Evolutionary conservation across 1,140 invertebrate genomes (phyloP).

Genomic region (Rhynchophorus ferrugineus): DNA sequence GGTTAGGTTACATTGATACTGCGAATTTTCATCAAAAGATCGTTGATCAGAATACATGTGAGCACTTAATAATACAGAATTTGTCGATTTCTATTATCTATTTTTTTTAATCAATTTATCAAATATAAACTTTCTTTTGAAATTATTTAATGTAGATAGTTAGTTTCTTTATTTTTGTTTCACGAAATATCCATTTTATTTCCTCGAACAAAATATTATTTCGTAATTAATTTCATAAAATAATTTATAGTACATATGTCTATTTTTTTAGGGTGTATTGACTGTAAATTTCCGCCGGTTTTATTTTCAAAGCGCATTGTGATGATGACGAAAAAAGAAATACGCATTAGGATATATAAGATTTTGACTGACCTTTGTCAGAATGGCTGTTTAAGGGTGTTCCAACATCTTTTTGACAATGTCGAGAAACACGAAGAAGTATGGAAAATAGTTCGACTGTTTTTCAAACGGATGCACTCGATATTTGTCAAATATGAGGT

Average conservation of each 20-base stretch:
- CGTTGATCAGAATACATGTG: too few relatives aligned
- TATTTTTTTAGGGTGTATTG: conserved; percentile 13
- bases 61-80: too few relatives aligned
- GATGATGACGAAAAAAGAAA: conserved; percentile 8
- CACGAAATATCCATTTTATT: neutral
- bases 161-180: neutral
- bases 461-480: too few relatives aligned
- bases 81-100: too few relatives aligned
- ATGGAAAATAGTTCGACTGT: neutral
- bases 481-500: neutral
- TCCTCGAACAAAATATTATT: too few relatives aligned
- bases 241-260: neutral
- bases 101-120: too few relatives aligned
- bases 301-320: conserved; percentile 14
- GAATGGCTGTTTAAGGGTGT: conserved; percentile 10
- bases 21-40: too few relatives aligned
- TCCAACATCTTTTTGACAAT: neutral
- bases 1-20: too few relatives aligned
- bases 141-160: neutral
- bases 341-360: conserved; percentile 10
- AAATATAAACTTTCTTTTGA: too few relatives aligned
- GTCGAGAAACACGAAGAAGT: neutral
- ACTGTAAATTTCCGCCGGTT: conserved; percentile 9
- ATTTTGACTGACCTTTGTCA: conserved; percentile 7
- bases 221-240: neutral